Conservation (phyloP, 2,888 invertebrate species). For the Arctia plantaginis region DNA sequence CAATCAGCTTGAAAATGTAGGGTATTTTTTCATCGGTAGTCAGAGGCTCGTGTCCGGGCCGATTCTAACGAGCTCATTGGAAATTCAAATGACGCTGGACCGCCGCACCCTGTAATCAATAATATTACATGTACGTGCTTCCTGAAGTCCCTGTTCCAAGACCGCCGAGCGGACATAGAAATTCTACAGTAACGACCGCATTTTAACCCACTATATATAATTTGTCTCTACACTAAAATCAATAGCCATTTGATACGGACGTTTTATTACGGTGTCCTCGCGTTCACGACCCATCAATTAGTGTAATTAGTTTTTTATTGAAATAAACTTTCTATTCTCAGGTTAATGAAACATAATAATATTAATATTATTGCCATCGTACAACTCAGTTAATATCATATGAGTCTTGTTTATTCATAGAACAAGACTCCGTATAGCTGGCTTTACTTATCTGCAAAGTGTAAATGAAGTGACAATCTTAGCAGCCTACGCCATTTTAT, state of each 20-base stretch:
- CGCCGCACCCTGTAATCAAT: constrained; percentile 83
- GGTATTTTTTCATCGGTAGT: constrained; percentile 74
- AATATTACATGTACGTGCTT: constrained; percentile 85
- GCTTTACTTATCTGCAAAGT: constrained; percentile 67
- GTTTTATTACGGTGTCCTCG: constrained; percentile 27
- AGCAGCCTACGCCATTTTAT: constrained; percentile 57
- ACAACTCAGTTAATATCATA: constrained; percentile 27
- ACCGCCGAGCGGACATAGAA: constrained; percentile 56
- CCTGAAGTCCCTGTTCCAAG: constrained; percentile 70
- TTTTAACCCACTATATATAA: constrained; percentile 39
- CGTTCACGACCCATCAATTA: constrained; percentile 31
- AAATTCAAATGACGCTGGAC: constrained; percentile 83
- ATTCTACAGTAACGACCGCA: constrained; percentile 47
- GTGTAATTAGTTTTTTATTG: constrained; percentile 40
- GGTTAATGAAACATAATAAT: constrained; percentile 42
- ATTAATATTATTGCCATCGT: constrained; percentile 29
- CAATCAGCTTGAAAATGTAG: constrained; percentile 73
- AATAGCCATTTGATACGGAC: constrained; percentile 26
- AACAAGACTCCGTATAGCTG: constrained; percentile 46
- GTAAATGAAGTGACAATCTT: constrained; percentile 70
- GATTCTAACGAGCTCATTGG: constrained; percentile 85
- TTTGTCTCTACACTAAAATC: constrained; percentile 37
- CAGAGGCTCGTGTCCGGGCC: constrained; percentile 69
- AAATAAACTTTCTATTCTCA: constrained; percentile 36
- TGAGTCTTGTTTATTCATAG: constrained; percentile 53